Evolutionary conservation across 2,888 invertebrate species (phyloP).

Genomic region (Chymomyza fuscimana): DNA sequence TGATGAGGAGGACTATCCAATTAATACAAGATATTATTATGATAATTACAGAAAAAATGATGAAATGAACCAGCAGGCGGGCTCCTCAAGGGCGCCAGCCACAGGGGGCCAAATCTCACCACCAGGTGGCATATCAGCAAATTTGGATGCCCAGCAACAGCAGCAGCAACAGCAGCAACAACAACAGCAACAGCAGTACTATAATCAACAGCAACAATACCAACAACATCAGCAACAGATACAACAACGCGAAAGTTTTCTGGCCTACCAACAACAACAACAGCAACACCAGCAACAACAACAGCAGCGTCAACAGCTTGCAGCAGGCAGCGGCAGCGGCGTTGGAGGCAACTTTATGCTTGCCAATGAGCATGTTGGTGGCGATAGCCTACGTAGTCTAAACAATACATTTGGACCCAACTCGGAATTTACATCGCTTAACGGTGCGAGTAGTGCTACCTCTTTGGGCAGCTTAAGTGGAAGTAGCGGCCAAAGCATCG

Average conservation of each 20-base stretch:
- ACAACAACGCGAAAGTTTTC: slow-evolving; percentile 43
- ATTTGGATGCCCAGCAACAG: slow-evolving; percentile 59
- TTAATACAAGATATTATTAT: neutral
- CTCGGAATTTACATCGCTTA: slow-evolving; percentile 77
- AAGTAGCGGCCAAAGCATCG: slow-evolving; percentile 47
- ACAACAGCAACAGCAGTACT: slow-evolving; percentile 48
- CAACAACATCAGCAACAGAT: slow-evolving; percentile 64
- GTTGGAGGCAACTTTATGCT: slow-evolving; percentile 66
- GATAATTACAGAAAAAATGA: slow-evolving; percentile 78
- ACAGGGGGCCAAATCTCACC: slow-evolving; percentile 81
- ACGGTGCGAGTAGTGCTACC: slow-evolving; percentile 44
- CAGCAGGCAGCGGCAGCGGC: slow-evolving; percentile 53
- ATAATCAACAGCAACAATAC: slow-evolving; percentile 51
- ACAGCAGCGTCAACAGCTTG: slow-evolving; percentile 40
- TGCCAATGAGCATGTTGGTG: slow-evolving; percentile 69
- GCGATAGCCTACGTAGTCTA: slow-evolving; percentile 78
- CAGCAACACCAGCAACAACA: slow-evolving; percentile 47
- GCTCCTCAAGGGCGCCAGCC: slow-evolving; percentile 81
- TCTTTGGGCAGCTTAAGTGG: slow-evolving; percentile 45
- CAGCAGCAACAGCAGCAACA: slow-evolving; percentile 67
- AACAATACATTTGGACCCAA: slow-evolving; percentile 79
- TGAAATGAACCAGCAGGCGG: slow-evolving; percentile 80
- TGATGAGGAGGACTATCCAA: neutral
- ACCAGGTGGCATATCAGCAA: slow-evolving; percentile 76
- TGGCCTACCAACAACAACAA: slow-evolving; percentile 48